A percentile compares a stretch with the other conserved stretches of the same genome.
These are phyloP conservation scores for Neosilurus mollespiculum DNA, from an alignment of 2,797 vertebrate species.

Conservation along the genomic window DNA sequence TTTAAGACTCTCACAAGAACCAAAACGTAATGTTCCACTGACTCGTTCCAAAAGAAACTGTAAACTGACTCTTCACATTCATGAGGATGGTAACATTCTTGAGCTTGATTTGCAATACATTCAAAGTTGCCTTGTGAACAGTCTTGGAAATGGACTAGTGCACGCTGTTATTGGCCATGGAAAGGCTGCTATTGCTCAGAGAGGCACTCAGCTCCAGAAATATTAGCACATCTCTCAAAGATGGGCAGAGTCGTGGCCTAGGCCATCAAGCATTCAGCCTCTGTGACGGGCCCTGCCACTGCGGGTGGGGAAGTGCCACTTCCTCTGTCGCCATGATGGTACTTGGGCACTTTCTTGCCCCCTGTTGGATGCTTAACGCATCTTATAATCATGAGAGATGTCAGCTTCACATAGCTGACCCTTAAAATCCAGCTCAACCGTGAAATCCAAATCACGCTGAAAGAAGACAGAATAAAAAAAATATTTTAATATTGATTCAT, in stretches of 20 bases:
- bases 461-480: constrained; percentile 18
- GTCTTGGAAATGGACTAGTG: constrained; percentile 54
- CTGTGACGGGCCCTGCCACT: constrained; percentile 16
- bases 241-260: constrained; percentile 31
- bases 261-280: constrained; percentile 14
- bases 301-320: constrained; percentile 4
- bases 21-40: constrained; percentile 51
- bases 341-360: constrained; percentile 33
- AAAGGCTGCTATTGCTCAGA: constrained; percentile 49
- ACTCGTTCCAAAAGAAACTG: constrained; percentile 55
- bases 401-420: constrained; percentile 96
- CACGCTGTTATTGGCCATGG: constrained; percentile 39
- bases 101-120: constrained; percentile 62
- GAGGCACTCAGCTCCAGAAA: constrained; percentile 35
- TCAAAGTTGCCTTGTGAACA: constrained; percentile 66
- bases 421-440: constrained; percentile 97
- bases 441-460: constrained; percentile 97
- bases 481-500: neutral
- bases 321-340: constrained; percentile 10
- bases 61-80: constrained; percentile 61
- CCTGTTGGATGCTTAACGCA: constrained; percentile 80
- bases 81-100: constrained; percentile 55
- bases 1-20: constrained; percentile 18
- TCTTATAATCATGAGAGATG: constrained; percentile 96
- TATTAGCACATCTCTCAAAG: constrained; percentile 36